Conservation (phyloP, 1,140 invertebrate species). For the Scylla paramamosain region DNA sequence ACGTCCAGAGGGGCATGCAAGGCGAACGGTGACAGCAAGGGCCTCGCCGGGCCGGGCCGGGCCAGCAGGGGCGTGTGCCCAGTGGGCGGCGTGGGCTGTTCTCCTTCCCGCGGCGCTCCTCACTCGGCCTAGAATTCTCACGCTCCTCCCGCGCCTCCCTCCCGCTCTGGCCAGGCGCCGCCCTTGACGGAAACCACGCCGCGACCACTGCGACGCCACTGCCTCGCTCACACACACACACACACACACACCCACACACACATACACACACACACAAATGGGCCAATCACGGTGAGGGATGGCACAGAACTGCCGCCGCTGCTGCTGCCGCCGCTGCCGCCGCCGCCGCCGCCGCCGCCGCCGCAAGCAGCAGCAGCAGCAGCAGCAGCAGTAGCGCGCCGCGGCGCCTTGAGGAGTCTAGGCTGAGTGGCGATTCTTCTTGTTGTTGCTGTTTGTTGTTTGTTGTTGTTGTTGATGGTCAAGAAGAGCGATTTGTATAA, state of each 20-base stretch:
- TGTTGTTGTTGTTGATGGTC: constrained; percentile 56
- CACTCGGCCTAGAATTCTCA: not conserved
- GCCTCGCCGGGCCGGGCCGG: not conserved
- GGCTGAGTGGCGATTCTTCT: too few relatives aligned
- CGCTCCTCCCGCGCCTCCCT: not conserved
- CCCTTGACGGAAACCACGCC: too few relatives aligned
- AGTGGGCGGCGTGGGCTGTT: not conserved
- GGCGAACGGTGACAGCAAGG: not conserved
- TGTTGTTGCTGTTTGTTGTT: constrained; percentile 10
- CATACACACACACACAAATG: not conserved
- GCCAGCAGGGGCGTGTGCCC: not conserved
- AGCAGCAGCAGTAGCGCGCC: too few relatives aligned
- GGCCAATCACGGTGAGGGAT: not conserved
- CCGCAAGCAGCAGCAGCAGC: too few relatives aligned
- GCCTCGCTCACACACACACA: not conserved
- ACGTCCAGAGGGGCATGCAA: not conserved
- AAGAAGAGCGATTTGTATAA: constrained; percentile 50
- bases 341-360: too few relatives aligned
- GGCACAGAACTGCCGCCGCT: too few relatives aligned
- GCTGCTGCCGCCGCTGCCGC: too few relatives aligned
- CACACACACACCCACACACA: too few relatives aligned
- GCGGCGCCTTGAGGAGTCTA: too few relatives aligned
- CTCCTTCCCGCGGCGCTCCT: not conserved
- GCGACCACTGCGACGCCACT: not conserved
- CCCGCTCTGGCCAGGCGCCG: not conserved